Conservation (phyloP, 1,140 invertebrate genomes). For the Paraescarpia echinospica region DNA sequence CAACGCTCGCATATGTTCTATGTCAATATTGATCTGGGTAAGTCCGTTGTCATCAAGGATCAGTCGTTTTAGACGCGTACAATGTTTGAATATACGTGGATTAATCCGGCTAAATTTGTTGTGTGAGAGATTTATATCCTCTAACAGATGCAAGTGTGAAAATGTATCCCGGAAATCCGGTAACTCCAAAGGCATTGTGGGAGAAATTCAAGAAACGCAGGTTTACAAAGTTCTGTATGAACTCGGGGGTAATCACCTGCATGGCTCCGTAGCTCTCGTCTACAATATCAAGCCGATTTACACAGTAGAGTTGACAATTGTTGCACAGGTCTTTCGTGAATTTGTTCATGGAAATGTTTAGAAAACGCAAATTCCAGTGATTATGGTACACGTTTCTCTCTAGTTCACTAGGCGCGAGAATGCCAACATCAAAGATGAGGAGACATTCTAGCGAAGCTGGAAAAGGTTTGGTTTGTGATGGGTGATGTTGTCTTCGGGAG, state of each 20-base stretch:
- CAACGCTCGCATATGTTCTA: background rate
- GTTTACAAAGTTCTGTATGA: background rate
- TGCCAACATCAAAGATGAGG: background rate
- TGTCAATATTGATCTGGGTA: background rate
- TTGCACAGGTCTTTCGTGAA: background rate
- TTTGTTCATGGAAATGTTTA: background rate
- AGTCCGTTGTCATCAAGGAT: background rate
- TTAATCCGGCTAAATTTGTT: background rate
- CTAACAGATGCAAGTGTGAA: background rate
- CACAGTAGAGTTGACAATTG: background rate
- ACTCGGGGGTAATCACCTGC: background rate
- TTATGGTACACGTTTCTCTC: background rate
- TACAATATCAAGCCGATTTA: background rate
- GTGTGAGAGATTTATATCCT: background rate
- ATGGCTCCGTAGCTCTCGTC: background rate
- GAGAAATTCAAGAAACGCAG: background rate
- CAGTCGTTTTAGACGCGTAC: background rate
- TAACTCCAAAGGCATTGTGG: background rate
- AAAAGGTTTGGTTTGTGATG: no score
- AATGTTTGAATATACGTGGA: background rate
- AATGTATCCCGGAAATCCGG: background rate
- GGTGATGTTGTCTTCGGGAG: no score
- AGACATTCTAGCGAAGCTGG: no score
- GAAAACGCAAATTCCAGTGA: background rate
- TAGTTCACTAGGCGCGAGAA: background rate